phyloP scores from a whole-genome alignment of 2,113 vertebrate genomes.

The Laticauda colubrina region DNA sequence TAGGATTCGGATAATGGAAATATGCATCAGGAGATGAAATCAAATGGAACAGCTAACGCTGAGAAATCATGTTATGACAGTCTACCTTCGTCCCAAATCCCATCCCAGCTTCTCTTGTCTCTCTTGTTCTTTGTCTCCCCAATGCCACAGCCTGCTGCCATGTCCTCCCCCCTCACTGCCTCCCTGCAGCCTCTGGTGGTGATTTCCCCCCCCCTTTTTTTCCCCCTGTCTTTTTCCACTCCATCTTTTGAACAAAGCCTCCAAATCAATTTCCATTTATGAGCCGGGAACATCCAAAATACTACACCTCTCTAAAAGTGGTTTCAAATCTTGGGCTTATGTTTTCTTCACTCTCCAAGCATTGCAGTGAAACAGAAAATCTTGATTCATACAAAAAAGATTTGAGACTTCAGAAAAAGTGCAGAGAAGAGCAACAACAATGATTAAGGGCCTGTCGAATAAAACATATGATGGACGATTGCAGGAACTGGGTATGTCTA shows the following conservation, averaged over 20 bases:
- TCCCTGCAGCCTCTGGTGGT: fast-evolving
- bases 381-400: neutral
- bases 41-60: neutral
- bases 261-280: neutral
- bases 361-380: neutral
- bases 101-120: fast-evolving
- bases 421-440: too few species aligned
- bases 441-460: too few species aligned
- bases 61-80: neutral
- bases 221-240: neutral
- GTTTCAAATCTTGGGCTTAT: neutral
- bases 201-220: too few species aligned
- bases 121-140: neutral
- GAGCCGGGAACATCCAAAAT: neutral
- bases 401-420: too few species aligned
- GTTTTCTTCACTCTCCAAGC: neutral
- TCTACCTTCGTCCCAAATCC: neutral
- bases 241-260: neutral
- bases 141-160: fast-evolving
- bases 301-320: fast-evolving
- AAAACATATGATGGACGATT: too few species aligned
- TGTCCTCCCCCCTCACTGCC: fast-evolving
- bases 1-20: slow-evolving; percentile 21
- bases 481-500: too few species aligned
- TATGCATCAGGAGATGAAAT: neutral